Evolutionary conservation across 2,113 vertebrate genomes (phyloP).

Genomic region (Prunella fulvescens): DNA sequence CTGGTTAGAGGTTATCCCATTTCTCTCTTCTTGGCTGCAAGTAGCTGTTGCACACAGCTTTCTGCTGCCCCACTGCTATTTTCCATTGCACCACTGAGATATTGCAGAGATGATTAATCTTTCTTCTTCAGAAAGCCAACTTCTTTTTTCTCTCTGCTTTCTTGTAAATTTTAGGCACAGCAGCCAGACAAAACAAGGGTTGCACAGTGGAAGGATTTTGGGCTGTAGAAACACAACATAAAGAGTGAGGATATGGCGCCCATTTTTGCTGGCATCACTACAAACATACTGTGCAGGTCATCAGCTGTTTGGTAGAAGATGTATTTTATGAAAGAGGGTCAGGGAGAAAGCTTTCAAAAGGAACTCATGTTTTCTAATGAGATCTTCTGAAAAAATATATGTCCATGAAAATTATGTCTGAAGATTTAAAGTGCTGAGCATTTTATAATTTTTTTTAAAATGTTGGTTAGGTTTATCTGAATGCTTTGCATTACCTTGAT

Average conservation of each 20-base stretch:
- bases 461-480: not conserved
- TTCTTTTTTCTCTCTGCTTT: not conserved
- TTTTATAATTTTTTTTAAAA: not conserved
- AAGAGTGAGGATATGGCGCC: not conserved
- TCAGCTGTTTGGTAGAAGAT: not conserved
- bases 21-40: not conserved
- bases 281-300: not conserved
- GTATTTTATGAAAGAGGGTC: not conserved
- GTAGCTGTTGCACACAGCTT: not conserved
- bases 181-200: not conserved
- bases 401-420: not conserved
- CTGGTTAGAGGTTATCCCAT: not conserved
- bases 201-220: not conserved
- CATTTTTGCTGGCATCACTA: not conserved
- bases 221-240: not conserved
- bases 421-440: not conserved
- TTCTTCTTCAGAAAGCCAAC: not conserved
- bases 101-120: not conserved
- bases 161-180: not conserved
- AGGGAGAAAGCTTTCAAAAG: not conserved
- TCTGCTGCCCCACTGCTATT: not conserved
- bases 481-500: not conserved
- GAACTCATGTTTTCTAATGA: not conserved
- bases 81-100: not conserved
- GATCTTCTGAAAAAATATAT: not conserved